Conservation (phyloP, 2,888 invertebrate genomes). For the Eueremaeus valkanovi region DNA sequence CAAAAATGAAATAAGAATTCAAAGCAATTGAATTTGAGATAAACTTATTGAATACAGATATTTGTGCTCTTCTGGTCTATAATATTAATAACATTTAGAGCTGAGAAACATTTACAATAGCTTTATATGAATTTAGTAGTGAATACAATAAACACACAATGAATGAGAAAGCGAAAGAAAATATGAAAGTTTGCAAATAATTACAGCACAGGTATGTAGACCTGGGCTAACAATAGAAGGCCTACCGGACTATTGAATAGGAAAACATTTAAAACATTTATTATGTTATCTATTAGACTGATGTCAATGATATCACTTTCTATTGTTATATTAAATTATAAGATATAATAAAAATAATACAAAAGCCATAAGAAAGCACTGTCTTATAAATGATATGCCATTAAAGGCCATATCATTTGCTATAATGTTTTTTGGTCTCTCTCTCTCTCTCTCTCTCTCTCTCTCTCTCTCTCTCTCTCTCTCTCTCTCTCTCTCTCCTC, state of each 20-base stretch:
- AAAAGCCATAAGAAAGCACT: not conserved
- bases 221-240: too few species aligned
- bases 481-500: not conserved
- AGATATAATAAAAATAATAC: conserved; percentile 2
- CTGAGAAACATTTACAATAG: not conserved
- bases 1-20: too few species aligned
- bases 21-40: too few species aligned
- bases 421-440: not conserved
- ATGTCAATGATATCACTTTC: not conserved
- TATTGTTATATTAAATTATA: not conserved
- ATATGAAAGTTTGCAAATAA: too few species aligned
- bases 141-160: too few species aligned
- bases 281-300: not conserved
- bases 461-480: not conserved
- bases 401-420: not conserved
- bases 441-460: not conserved
- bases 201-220: too few species aligned
- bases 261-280: not conserved
- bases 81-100: not conserved
- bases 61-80: not conserved
- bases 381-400: conserved; percentile 6
- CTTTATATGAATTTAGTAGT: too few species aligned
- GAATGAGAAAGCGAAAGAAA: too few species aligned
- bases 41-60: not conserved
- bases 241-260: not conserved